Evolutionary conservation across 2,888 invertebrate genomes (phyloP), one percentile per base, ranked within the genome.

Genomic region (Folsomia manolachei): DNA sequence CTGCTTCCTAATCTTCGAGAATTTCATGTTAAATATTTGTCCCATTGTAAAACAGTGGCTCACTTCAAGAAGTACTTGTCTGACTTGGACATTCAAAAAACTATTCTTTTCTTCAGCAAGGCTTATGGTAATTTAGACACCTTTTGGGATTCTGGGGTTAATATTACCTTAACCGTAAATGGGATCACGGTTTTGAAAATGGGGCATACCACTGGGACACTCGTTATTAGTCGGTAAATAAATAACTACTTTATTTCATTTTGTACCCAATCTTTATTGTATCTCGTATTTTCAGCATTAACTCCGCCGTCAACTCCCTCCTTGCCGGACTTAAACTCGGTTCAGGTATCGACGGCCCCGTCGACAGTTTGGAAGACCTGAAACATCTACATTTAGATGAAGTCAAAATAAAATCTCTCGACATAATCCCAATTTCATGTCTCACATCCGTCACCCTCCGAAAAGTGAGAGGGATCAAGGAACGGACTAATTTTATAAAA

Each of bases 331-430:
- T 65, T 53, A 11, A 53, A 60, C 11, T 53, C 52, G 4, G 39
- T 14, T n/a, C n/a, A n/a, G n/a, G n/a, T n/a, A n/a, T n/a, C n/a
- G n/a, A n/a, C n/a, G 39, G 14, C 4, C 7, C 4, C 14, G 39
- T 39, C 39, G 39, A 39, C 39, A 9, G 7, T 39, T 14, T 39
- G 7, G 7, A 9, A 39, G 39, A 39, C 4, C 39, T 39, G 4
- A 71, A 71, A 63, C 9, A 25, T 9, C 26, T 71, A 9, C n/a
- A 24, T n/a, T 11, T 68, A 1, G 56, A 53, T 23, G 71, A 71
- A 19, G 67, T 66, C 24, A 67, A 71, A 1, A 19, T 71, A 1
- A n/a, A 14, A n/a, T 27, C 63, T 0, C 27, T 71, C 21, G 63
- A 27, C 14, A 23, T 9, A 1, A 21, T 71, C 0, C 27, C 51